These are phyloP conservation scores for Mesembrinibis cayennensis DNA, from an alignment of 2,113 vertebrate genomes.

Conservation along the genomic window DNA sequence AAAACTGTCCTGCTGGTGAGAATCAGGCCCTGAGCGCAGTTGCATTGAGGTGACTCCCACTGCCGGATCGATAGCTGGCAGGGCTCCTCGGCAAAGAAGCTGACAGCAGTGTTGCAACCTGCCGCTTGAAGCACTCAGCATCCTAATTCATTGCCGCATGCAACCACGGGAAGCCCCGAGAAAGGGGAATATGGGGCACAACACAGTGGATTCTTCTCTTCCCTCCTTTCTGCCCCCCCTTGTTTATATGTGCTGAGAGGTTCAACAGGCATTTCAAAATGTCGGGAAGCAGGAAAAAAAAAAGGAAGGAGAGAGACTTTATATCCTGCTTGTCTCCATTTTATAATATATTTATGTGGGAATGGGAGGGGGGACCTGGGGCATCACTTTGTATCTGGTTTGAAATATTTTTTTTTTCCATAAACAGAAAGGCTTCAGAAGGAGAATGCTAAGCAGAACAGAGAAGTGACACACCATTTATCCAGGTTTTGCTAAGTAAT, in stretches of 20 bases:
- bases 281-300: background rate
- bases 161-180: background rate
- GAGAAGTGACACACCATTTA: conserved; percentile 43
- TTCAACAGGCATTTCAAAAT: conserved; percentile 2
- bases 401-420: background rate
- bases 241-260: background rate
- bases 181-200: background rate
- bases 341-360: conserved; percentile 1
- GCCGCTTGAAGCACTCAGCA: background rate
- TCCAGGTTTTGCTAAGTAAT: conserved; percentile 64
- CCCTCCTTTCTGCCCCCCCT: background rate
- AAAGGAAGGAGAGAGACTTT: background rate
- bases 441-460: conserved; percentile 38
- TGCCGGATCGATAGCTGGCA: conserved; percentile 45
- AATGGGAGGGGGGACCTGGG: background rate
- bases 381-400: background rate
- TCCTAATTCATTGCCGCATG: background rate
- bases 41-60: background rate
- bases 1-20: conserved; percentile 44
- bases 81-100: background rate
- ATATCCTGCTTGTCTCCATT: background rate
- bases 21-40: background rate
- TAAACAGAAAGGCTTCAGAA: conserved; percentile 5
- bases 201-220: background rate
- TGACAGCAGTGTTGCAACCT: background rate